These are phyloP conservation scores for Cryptocephalus moraei DNA, from an alignment of 2,888 invertebrate genomes.

Conservation along the genomic window DNA sequence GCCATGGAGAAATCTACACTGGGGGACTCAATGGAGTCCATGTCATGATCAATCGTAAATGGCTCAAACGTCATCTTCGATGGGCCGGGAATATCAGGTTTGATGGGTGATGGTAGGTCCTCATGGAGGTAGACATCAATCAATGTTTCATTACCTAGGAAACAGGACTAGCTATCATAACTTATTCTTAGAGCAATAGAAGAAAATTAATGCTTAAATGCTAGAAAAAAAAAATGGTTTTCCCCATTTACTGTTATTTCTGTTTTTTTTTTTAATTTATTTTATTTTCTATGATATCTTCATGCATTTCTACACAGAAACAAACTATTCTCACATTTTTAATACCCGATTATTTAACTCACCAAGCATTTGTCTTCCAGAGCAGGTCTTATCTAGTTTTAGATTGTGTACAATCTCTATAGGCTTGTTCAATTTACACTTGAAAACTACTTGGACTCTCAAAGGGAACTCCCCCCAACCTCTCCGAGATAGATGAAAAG, in stretches of 20 bases:
- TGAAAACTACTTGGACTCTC: conserved; percentile 69
- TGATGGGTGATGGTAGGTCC: not conserved
- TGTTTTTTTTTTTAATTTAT: too few relatives aligned
- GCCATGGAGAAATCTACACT: not conserved
- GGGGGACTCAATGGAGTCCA: conserved; percentile 8
- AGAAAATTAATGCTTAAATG: too few relatives aligned
- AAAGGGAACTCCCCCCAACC: conserved; percentile 93
- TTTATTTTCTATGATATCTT: too few relatives aligned
- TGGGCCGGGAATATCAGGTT: not conserved
- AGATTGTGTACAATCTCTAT: conserved; percentile 70
- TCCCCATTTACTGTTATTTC: too few relatives aligned
- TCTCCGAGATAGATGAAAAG: conserved; percentile 73
- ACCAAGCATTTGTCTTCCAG: conserved; percentile 76
- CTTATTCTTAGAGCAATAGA: too few relatives aligned
- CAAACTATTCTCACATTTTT: conserved; percentile 49
- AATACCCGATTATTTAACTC: conserved; percentile 11
- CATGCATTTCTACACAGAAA: not conserved
- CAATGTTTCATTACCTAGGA: conserved; percentile 68
- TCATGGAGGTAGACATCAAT: conserved; percentile 60
- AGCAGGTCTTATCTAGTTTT: conserved; percentile 70
- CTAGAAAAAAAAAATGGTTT: too few relatives aligned
- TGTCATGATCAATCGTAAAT: not conserved
- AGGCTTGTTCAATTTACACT: conserved; percentile 62
- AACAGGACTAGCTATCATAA: too few relatives aligned
- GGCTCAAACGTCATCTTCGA: not conserved